Conservation (phyloP, 1,140 invertebrate genomes). For the Leptinotarsa undecemlineata region DNA sequence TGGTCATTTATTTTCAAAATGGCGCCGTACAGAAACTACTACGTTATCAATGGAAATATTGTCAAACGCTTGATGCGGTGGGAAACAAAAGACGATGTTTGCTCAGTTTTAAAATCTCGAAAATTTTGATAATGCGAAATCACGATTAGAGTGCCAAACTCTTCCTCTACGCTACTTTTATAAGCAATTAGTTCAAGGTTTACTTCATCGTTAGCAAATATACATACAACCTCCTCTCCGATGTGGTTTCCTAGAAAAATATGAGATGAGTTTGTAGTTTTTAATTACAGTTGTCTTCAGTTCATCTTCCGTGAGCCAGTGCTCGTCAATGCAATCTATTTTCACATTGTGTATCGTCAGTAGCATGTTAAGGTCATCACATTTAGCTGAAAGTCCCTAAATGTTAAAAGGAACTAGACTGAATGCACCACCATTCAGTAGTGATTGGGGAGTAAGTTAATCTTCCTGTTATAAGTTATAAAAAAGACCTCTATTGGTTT, state of each 20-base stretch:
- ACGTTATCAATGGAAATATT: too few relatives aligned
- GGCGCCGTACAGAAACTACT: too few relatives aligned
- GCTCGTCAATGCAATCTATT: too few relatives aligned
- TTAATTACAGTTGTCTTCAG: neutral
- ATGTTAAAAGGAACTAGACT: neutral
- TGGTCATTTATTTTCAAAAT: too few relatives aligned
- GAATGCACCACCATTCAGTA: conserved; percentile 1
- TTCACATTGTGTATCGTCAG: too few relatives aligned
- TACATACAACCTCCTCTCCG: conserved; percentile 9
- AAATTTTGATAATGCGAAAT: too few relatives aligned
- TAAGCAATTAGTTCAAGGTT: neutral
- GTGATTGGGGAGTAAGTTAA: neutral
- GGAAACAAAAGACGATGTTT: too few relatives aligned
- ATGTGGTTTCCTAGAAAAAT: neutral
- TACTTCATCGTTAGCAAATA: conserved; percentile 8
- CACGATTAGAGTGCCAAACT: neutral
- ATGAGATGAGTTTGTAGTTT: neutral
- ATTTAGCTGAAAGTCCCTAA: neutral
- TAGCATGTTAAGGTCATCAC: too few relatives aligned
- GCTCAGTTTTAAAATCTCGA: too few relatives aligned
- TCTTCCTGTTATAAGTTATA: neutral
- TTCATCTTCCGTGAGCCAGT: neutral
- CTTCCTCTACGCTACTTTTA: conserved; percentile 5
- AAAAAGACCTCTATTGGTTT: neutral
- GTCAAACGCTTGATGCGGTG: too few relatives aligned